Base-by-base conservation (phyloP, 2,888 invertebrate species). In the Kryphioiulus occultus region DNA sequence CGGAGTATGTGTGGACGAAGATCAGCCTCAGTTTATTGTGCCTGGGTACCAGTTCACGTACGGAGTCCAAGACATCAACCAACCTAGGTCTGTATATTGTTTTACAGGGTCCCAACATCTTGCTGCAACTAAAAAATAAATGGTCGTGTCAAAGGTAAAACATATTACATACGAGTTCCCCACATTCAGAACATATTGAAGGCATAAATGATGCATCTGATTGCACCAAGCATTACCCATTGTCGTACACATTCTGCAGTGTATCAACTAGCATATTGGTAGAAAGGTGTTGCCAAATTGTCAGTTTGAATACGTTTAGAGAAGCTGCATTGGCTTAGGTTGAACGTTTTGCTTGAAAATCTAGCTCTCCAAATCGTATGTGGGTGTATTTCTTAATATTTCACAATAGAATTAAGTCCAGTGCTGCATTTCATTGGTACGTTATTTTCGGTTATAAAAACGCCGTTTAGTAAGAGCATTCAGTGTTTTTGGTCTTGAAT, bases 11-110 rank as follows among this genome's bases (percentile, higher is more conserved):
- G 92, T 94, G 68, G 98, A 98, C 92, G 98, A 98, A 92, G 97
- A 96, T 92, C 94, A 95, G 88, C 94, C 96, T 35, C 94, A 94
- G 92, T 96, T 96, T 94, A 97, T 99, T 1, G 94, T 99, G 17
- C 95, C 95, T 90, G 95, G 95, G 86, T 95, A 96, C 92, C 99
- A 99, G 92, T 98, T 99, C 92, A 99, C 99, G 0, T 98, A 97
- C 93, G 95, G 96, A 89, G 96, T 99, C 89, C 95, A 96, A 91
- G 96, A 98, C 92, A 94, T 95, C 89, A 95, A 95, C 90, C 96
- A 97, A 91, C 98, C 99, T 88, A 96, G 97, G 96, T 97, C 15
- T n/a, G 19, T 35, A 30, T 88, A 15, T n/a, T 32, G 26, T 32
- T 12, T 30, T 82, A 4, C 1, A n/a, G n/a, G n/a, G n/a, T n/a